Base-by-base conservation (phyloP, 2,797 vertebrate genomes). In the Artibeus jamaicensis region DNA sequence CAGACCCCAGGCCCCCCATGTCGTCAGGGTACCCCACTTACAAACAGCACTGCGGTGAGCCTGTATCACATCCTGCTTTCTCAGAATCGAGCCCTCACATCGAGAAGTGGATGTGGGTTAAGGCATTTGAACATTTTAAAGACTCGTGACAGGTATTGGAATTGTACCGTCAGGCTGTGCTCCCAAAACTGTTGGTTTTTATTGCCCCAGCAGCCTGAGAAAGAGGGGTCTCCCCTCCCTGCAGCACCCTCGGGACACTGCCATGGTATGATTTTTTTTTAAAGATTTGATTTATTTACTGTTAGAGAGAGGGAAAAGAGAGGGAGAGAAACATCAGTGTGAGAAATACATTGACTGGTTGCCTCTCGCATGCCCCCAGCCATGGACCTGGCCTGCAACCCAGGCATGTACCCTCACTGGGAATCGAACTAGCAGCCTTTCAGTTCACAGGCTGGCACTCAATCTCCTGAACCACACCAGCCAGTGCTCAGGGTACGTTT, bases 171-270 rank as follows among this genome's bases (percentile, higher is more conserved):
- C 16, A 32, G 32, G 21, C 22, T 4, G 2, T 24, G 34, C 68
- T 44, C 42, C 76, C 7, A 10, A 32, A 59, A 34, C 1, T 11
- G 26, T 26, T 0, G 37, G 3, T 44, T 29, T 11, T 3, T 0
- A 2, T 10, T 0, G 0, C 21, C 37, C 26, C 9, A 4, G 68
- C 1, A 5, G 19, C 34, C n/a, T 2, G 4, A n/a, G 21, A 57
- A 34, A 53, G 10, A 16, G 14, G 29, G 19, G 16, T 34, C 53
- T 15, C 0, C 0, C 10, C 65, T 18, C 0, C 0, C 67, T 1
- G 2, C 42, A 2, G 50, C 37, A 26, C 29, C 50, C 26, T 19
- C 77, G 21, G 29, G 48, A 70, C 0, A 0, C 26, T 12, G 44
- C 12, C 15, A 0, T 21, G n/a, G 22, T 19, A 2, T 18, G 34